These are phyloP conservation scores for Ophion obscuratus DNA, from an alignment of 2,888 invertebrate species.

Conservation along the genomic window DNA sequence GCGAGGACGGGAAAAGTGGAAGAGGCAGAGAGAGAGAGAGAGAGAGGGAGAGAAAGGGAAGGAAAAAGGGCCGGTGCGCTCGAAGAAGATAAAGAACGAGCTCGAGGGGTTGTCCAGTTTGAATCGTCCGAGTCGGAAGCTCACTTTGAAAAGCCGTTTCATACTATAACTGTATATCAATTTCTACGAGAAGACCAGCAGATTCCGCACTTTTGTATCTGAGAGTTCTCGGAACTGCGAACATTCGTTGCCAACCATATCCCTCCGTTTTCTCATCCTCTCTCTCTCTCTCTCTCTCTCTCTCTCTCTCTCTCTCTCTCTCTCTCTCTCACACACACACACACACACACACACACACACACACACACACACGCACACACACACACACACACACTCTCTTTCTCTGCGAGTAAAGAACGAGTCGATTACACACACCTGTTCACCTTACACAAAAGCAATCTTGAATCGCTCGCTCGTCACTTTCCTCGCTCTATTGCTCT, in stretches of 20 bases:
- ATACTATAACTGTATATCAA: slow-evolving; percentile 49
- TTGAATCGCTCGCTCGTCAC: too few species aligned
- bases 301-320: slow-evolving; percentile 37
- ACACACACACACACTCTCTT: neutral
- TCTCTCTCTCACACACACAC: neutral
- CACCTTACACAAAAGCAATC: too few species aligned
- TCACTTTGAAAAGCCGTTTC: slow-evolving; percentile 71
- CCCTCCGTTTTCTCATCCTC: slow-evolving; percentile 48
- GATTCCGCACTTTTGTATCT: slow-evolving; percentile 61
- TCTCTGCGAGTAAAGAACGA: too few species aligned
- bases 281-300: slow-evolving; percentile 56
- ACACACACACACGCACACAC: too few species aligned
- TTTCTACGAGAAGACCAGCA: slow-evolving; percentile 39
- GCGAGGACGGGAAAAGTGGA: slow-evolving; percentile 8
- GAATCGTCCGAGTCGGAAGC: slow-evolving; percentile 67
- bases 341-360: neutral
- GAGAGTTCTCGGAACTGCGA: slow-evolving; percentile 52
- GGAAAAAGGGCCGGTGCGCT: slow-evolving; percentile 38
- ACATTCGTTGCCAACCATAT: slow-evolving; percentile 55
- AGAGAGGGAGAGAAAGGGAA: slow-evolving; percentile 19
- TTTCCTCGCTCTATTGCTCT: too few species aligned
- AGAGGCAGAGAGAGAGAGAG: slow-evolving; percentile 15
- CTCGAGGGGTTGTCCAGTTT: slow-evolving; percentile 59
- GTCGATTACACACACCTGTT: too few species aligned
- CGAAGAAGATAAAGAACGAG: slow-evolving; percentile 64